Percentiles rank a stretch among this genome's conserved stretches.
Conservation (phyloP, 2,888 invertebrate species). For the Hirtodrosophila trivittata region DNA sequence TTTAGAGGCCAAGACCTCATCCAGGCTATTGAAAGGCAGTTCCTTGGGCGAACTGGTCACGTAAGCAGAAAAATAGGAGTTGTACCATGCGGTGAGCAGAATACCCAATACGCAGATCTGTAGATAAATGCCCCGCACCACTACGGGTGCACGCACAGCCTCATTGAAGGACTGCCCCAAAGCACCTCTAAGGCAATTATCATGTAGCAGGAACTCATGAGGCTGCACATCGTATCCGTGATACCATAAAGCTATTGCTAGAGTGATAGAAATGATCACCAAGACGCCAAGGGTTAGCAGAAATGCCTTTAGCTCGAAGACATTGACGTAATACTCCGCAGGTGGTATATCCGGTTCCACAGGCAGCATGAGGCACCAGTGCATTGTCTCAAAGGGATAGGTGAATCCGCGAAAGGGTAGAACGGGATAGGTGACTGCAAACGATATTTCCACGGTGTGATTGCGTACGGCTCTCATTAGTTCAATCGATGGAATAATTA, state of each 20-base stretch:
- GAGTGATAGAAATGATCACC: conserved; percentile 58
- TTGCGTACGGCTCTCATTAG: conserved; percentile 64
- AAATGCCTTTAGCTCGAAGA: conserved; percentile 68
- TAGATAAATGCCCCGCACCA: conserved; percentile 72
- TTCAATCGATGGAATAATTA: conserved; percentile 45
- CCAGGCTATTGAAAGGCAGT: conserved; percentile 54
- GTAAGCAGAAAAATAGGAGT: conserved; percentile 78
- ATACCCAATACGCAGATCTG: conserved; percentile 78
- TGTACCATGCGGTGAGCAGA: conserved; percentile 77
- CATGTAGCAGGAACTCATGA: conserved; percentile 69
- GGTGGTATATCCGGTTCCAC: conserved; percentile 73
- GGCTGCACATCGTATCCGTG: conserved; percentile 57
- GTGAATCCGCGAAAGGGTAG: conserved; percentile 47
- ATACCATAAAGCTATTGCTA: conserved; percentile 55
- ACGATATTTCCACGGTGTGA: conserved; percentile 69
- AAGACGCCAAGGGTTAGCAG: conserved; percentile 54
- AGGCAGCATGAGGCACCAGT: conserved; percentile 78
- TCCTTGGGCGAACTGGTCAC: conserved; percentile 76
- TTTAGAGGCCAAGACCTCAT: conserved; percentile 69
- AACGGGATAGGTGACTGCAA: conserved; percentile 51
- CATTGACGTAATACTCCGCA: conserved; percentile 66
- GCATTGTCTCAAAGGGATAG: conserved; percentile 71
- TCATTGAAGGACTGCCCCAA: conserved; percentile 77
- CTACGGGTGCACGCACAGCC: conserved; percentile 55
- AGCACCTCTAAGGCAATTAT: conserved; percentile 75